Evolutionary conservation across 1,140 invertebrate genomes (phyloP), one percentile per base, ranked within the genome.

Genomic region (Atta texana): DNA sequence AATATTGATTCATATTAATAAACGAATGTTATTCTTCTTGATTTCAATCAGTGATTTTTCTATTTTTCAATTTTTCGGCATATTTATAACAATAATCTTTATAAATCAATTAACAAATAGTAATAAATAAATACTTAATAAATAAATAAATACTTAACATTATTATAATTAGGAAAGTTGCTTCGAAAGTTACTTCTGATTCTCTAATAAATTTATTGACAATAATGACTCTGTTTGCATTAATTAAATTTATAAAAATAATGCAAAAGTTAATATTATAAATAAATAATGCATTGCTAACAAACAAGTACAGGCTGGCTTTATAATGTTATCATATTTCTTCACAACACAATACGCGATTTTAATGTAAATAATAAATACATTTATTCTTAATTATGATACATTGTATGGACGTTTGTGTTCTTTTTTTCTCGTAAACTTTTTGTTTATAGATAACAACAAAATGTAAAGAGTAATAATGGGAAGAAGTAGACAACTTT

Each of bases 381-480:
- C n/a, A 39, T 34, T 16, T 66, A 66, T 51, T 49, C 4, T n/a
- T 44, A 44, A 44, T 44, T 44, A 44, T 18, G 14, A 51, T 51
- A 51, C 0, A 5, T 1, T 8, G 12, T 31, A 7, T 18, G 14
- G 0, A 63, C 14, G 2, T 7, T 7, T 31, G 28, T 6, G 14
- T 18, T 31, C 6, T 63, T 31, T 7, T 2, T 31, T 63, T 10
- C 14, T 63, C 6, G 14, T 18, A 10, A n/a, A 66, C 21, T 31
- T 31, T 78, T 66, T 24, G 4, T 0, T 21, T 10, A 12, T 14
- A 80, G 4, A 39, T 66, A 16, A 55, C 66, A 2, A 64, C 6
- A 57, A 14, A 74, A 78, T 51, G 59, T 88, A 88, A 88, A 85
- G 34, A 85, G 16, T 18, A 16, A 66, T 16, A 10, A 72, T 55